phyloP scores from a whole-genome alignment of 1,140 invertebrate species.

The Sinella curviseta region DNA sequence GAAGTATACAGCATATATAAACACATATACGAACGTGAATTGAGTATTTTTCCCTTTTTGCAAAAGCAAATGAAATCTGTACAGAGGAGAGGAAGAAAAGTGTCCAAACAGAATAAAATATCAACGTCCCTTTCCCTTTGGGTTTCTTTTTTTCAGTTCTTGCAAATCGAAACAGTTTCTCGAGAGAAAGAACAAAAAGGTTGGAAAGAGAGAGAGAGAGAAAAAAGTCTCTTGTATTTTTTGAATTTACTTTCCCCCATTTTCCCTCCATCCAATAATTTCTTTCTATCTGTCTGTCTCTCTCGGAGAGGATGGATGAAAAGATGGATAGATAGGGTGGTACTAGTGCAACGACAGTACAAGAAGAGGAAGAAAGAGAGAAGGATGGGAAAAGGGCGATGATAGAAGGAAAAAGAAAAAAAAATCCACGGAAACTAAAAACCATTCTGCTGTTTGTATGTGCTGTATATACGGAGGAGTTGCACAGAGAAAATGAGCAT shows the following conservation, averaged over 20 bases:
- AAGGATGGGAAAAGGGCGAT: constrained; percentile 3
- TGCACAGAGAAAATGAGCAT: background rate
- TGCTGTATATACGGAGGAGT: background rate
- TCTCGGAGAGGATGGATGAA: background rate
- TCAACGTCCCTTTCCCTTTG: background rate
- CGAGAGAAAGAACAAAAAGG: background rate
- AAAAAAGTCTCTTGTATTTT: background rate
- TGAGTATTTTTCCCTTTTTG: too few species aligned
- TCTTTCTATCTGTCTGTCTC: background rate
- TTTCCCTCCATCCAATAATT: background rate
- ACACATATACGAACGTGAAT: too few species aligned
- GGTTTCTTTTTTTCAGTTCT: too few species aligned
- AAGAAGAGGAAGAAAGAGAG: background rate
- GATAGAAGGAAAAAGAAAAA: background rate
- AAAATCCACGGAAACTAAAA: background rate
- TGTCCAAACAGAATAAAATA: constrained; percentile 14
- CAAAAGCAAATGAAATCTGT: too few species aligned
- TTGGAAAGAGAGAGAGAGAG: background rate
- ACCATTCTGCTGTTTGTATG: background rate
- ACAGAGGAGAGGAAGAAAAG: too few species aligned
- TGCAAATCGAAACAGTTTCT: too few species aligned
- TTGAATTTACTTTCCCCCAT: background rate
- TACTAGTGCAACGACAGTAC: background rate
- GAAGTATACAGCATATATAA: too few species aligned
- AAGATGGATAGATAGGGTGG: background rate